A percentile compares a stretch with the other conserved stretches of the same genome.
These are phyloP conservation scores for Actinemys pallida DNA, from an alignment of 2,113 vertebrate genomes.

Conservation along the genomic window DNA sequence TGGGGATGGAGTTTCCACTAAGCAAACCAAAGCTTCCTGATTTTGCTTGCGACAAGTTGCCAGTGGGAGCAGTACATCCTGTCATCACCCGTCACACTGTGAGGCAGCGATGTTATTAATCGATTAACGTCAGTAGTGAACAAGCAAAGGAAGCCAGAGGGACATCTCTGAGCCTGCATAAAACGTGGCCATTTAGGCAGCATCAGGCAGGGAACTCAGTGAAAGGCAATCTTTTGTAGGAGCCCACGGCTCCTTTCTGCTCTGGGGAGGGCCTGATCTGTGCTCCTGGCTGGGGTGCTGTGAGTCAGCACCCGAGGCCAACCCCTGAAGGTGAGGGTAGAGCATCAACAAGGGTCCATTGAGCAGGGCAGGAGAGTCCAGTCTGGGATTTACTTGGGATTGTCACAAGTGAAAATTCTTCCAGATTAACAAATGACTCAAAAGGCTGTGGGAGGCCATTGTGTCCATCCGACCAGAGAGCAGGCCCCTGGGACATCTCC, in stretches of 20 bases:
- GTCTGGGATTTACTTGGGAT: background rate
- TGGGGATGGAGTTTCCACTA: background rate
- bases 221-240: accelerated
- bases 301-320: background rate
- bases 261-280: background rate
- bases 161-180: background rate
- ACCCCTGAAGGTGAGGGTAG: background rate
- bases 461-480: background rate
- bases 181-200: background rate
- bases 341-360: background rate
- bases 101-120: background rate
- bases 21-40: background rate
- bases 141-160: background rate
- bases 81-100: accelerated
- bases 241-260: background rate
- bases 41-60: background rate
- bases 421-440: background rate
- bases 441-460: accelerated
- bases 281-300: background rate
- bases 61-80: background rate
- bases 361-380: background rate
- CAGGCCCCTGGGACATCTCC: background rate
- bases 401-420: background rate
- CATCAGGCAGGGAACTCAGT: background rate
- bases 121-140: accelerated